phyloP scores from a whole-genome alignment of 2,797 vertebrate species.

The Crocodylus rhombifer region DNA sequence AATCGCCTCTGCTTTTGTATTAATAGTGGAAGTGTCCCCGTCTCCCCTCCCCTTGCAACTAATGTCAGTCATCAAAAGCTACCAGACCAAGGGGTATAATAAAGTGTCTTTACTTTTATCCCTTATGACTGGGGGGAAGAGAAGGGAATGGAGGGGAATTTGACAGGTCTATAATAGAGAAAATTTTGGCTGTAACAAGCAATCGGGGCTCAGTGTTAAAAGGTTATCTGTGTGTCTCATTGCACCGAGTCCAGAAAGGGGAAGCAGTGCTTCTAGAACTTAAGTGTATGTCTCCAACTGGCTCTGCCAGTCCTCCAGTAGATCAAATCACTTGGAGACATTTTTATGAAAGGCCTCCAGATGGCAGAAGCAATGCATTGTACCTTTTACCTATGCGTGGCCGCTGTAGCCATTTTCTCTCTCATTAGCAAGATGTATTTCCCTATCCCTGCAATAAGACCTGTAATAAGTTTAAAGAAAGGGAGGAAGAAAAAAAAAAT shows the following conservation, averaged over 20 bases:
- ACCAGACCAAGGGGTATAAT: neutral
- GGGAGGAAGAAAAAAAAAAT: neutral
- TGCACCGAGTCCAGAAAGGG: neutral
- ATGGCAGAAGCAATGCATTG: constrained; percentile 53
- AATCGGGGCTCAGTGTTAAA: neutral
- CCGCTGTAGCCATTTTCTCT: neutral
- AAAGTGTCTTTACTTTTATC: neutral
- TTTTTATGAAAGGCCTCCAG: constrained; percentile 54
- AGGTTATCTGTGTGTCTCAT: neutral
- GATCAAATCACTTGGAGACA: constrained; percentile 9
- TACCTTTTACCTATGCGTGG: neutral
- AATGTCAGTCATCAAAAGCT: constrained; percentile 10
- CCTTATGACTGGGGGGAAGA: neutral
- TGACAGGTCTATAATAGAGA: neutral
- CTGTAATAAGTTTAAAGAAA: neutral
- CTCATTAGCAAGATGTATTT: constrained; percentile 15
- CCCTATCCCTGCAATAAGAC: neutral
- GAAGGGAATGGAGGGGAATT: neutral
- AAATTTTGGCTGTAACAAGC: neutral
- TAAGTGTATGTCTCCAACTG: constrained; percentile 26
- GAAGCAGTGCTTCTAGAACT: neutral
- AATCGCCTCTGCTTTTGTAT: neutral
- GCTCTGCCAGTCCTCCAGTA: constrained; percentile 21
- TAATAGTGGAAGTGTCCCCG: neutral
- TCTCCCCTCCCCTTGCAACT: neutral